phyloP scores from a whole-genome alignment of 1,140 invertebrate species.

The Trichonephila inaurata region DNA sequence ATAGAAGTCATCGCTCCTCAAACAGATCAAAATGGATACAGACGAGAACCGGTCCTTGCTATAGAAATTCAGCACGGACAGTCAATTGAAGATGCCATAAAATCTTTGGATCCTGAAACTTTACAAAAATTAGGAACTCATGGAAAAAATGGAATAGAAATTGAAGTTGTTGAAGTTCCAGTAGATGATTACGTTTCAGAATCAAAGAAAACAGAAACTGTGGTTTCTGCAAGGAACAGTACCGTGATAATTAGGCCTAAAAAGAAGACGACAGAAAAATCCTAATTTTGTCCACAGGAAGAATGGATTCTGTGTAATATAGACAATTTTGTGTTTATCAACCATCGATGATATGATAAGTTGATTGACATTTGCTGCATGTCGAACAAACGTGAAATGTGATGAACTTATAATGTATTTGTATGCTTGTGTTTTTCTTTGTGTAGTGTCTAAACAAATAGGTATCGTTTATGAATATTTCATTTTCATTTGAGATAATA shows the following conservation, averaged over 20 bases:
- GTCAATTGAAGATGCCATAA: slow-evolving; percentile 67
- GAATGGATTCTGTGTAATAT: not conserved
- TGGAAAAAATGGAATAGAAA: slow-evolving; percentile 67
- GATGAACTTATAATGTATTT: not conserved
- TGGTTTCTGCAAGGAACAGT: slow-evolving; percentile 60
- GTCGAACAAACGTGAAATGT: not conserved
- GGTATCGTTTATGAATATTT: too few species aligned
- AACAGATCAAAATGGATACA: slow-evolving; percentile 59
- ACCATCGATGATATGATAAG: not conserved
- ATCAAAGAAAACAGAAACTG: slow-evolving; percentile 67
- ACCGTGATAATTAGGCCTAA: slow-evolving; percentile 10
- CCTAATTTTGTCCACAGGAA: not conserved
- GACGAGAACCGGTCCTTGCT: slow-evolving; percentile 67
- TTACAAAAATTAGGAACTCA: slow-evolving; percentile 62
- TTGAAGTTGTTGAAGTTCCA: slow-evolving; percentile 75
- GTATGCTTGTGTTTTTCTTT: not conserved
- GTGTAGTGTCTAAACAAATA: too few species aligned
- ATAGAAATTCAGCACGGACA: slow-evolving; percentile 67
- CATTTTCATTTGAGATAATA: too few species aligned
- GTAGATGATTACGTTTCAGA: slow-evolving; percentile 68
- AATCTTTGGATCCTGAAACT: slow-evolving; percentile 65
- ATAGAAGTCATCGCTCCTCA: slow-evolving; percentile 58
- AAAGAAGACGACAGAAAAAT: slow-evolving; percentile 17
- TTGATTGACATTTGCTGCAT: not conserved
- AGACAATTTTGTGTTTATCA: not conserved